phyloP scores from a whole-genome alignment of 2,888 invertebrate genomes.

The Scrobipalpa atriplicella region DNA sequence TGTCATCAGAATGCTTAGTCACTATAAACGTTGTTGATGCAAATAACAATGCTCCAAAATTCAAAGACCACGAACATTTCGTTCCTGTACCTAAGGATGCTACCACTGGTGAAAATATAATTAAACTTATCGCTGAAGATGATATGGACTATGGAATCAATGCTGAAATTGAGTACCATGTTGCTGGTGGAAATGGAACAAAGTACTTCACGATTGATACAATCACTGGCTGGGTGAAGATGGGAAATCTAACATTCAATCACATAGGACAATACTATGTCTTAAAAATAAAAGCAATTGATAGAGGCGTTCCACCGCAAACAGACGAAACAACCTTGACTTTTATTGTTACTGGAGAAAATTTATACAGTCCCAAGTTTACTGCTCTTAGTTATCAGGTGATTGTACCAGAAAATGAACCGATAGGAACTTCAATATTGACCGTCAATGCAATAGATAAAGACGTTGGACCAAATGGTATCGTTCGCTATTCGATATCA shows the following conservation, averaged over 20 bases:
- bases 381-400: constrained; percentile 93
- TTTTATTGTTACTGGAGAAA: constrained; percentile 93
- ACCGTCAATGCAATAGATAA: constrained; percentile 93
- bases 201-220: constrained; percentile 88
- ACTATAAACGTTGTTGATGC: constrained; percentile 95
- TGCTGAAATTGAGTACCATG: constrained; percentile 92
- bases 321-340: constrained; percentile 88
- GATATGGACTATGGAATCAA: constrained; percentile 93
- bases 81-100: constrained; percentile 93
- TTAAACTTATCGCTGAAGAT: constrained; percentile 89
- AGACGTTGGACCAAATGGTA: constrained; percentile 95
- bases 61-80: constrained; percentile 88
- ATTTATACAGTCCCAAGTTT: constrained; percentile 90
- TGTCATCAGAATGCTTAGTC: constrained; percentile 94
- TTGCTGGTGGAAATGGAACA: constrained; percentile 90
- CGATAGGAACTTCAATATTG: constrained; percentile 91
- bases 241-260: constrained; percentile 83
- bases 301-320: constrained; percentile 94
- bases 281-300: constrained; percentile 89
- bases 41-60: constrained; percentile 95
- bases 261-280: constrained; percentile 85
- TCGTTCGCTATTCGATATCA: constrained; percentile 92
- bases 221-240: constrained; percentile 89
- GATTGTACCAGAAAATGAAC: constrained; percentile 95
- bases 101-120: constrained; percentile 86